Evolutionary conservation across 2,113 vertebrate species (phyloP).

Genomic region (Fukomys damarensis): DNA sequence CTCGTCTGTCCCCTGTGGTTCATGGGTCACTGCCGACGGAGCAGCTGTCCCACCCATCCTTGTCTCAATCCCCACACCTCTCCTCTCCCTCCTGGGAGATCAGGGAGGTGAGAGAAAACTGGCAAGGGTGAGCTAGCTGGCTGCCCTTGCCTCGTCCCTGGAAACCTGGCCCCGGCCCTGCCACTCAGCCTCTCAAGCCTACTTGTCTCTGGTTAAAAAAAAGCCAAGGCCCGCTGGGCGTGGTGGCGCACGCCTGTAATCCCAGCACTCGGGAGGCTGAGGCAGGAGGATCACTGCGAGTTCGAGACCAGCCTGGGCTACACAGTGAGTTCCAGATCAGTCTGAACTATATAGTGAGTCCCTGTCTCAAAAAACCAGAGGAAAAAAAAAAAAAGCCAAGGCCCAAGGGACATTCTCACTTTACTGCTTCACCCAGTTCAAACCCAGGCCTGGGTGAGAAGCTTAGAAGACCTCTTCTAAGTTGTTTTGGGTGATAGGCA

Average conservation of each 20-base stretch:
- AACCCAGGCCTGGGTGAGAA: not conserved
- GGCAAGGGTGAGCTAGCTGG: not conserved
- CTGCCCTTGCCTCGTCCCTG: not conserved
- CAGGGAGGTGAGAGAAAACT: not conserved
- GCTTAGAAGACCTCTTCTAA: not conserved
- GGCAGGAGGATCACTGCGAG: no score
- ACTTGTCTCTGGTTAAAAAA: not conserved
- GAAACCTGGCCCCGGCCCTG: not conserved
- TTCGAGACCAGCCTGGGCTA: no score
- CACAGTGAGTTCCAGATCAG: no score
- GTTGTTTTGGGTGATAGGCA: not conserved
- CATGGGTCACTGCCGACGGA: not conserved
- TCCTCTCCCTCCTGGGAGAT: not conserved
- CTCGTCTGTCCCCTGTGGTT: not conserved
- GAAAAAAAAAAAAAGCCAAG: no score
- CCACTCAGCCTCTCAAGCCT: not conserved
- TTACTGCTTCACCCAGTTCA: not conserved
- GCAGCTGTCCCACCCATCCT: not conserved
- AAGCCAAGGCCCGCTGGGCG: not conserved
- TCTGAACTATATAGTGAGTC: no score
- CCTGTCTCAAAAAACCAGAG: no score
- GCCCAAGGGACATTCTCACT: not conserved
- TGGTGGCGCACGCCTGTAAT: no score
- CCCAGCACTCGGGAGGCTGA: no score
- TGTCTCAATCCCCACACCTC: not conserved